A percentile compares a stretch with the other conserved stretches of the same genome.
phyloP scores from a whole-genome alignment of 2,113 vertebrate species.

The Neopipo cinnamomea region DNA sequence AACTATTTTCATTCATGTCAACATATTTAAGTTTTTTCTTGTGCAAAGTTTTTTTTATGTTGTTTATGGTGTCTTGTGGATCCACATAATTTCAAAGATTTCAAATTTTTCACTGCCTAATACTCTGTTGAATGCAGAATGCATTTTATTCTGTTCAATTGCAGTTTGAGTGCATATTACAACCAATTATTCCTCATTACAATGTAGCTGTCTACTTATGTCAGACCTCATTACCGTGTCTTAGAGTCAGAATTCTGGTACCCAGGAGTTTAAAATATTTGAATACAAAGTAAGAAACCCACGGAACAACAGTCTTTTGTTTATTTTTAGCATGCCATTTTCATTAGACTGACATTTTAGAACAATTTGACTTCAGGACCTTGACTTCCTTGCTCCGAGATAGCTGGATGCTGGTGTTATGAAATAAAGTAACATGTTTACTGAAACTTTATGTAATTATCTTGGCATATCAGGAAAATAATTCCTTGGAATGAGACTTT shows the following conservation, averaged over 20 bases:
- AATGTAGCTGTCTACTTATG: constrained; percentile 21
- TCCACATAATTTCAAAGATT: neutral
- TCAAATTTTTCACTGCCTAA: neutral
- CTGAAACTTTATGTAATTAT: neutral
- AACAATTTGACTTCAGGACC: constrained; percentile 5
- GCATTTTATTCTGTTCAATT: neutral
- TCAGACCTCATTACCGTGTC: constrained; percentile 30
- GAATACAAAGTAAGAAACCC: constrained; percentile 19
- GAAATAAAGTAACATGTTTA: neutral
- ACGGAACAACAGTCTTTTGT: constrained; percentile 3
- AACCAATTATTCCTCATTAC: constrained; percentile 58
- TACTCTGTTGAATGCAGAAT: constrained; percentile 8
- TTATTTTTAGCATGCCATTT: constrained; percentile 30
- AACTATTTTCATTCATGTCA: constrained; percentile 10
- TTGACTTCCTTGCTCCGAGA: neutral
- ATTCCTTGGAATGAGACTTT: neutral
- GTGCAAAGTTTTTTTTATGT: neutral
- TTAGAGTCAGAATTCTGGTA: neutral
- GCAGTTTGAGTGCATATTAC: constrained; percentile 15
- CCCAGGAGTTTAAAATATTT: constrained; percentile 29
- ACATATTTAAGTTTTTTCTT: neutral
- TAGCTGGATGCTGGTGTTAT: neutral
- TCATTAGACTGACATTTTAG: constrained; percentile 21
- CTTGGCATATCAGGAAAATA: neutral
- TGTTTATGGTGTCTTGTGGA: neutral